Base-by-base conservation (phyloP, 2,888 invertebrate species). In the Melanotus villosus region DNA sequence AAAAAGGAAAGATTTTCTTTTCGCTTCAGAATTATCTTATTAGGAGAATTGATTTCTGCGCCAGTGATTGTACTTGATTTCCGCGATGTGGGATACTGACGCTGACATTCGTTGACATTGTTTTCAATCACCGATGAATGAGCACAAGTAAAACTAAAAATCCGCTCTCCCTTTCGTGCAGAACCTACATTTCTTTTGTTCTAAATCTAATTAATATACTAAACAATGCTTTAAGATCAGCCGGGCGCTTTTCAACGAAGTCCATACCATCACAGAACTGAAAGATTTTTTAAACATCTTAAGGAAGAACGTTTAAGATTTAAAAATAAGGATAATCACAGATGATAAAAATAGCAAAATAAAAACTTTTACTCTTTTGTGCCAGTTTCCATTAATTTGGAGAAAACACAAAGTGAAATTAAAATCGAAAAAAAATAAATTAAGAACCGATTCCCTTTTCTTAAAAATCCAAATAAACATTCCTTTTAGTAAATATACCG, bases 1-100 rank as follows among this genome's bases (percentile, higher is more conserved):
- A 47, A 68, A 68, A 68, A 62, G 45, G 43, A 68, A 68, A 47
- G 47, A 63, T 57, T 63, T 64, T 62, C 57, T 50, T 68, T 58
- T 64, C 43, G 56, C 45, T 52, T 21, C 62, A 30, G 36, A 63
- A 64, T 64, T 30, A 66, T 66, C 68, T 50, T 62, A 68, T 58
- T 68, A 67, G 62, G 66, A 56, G 45, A 67, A 67, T 62, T 56
- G 62, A 56, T 67, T 67, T 62, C 67, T 41, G 52, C 52, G 9
- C 52, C 6, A 32, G 50, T 45, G 64, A 64, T 64, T 64, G 32
- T 52, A 14, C 45, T 41, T 30, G 64, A 52, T 65, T 57, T 57
- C 65, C 43, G 65, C 23, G 45, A 65, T 58, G 45, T 58, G 45
- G 45, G 54, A 43, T 30, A 21, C 36, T 3, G 34, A 45, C 12